Conservation (phyloP, 2,888 invertebrate species). For the Tetropium fuscum region DNA sequence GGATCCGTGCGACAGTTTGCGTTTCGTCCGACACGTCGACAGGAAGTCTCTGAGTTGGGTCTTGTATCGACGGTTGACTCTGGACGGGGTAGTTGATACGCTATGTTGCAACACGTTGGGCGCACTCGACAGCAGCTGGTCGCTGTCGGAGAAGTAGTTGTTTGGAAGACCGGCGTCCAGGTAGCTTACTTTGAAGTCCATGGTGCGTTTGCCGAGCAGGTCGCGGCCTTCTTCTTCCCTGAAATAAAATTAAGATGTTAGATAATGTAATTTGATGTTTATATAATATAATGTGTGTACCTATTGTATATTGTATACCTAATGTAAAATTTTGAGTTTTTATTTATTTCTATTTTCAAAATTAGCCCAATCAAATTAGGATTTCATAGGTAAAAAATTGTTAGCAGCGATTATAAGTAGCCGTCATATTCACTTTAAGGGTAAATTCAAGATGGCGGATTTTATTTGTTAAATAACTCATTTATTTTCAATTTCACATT, state of each 20-base stretch:
- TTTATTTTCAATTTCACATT: too few relatives aligned
- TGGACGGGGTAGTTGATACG: slow-evolving; percentile 70
- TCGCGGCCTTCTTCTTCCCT: slow-evolving; percentile 99
- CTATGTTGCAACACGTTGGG: slow-evolving; percentile 66
- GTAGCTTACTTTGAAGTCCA: slow-evolving; percentile 99
- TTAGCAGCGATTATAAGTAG: too few relatives aligned
- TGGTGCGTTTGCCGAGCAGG: slow-evolving; percentile 95
- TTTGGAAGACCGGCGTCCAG: slow-evolving; percentile 93
- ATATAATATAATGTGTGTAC: too few relatives aligned
- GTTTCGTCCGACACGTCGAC: slow-evolving; percentile 82
- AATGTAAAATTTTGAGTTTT: too few relatives aligned
- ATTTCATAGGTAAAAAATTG: too few relatives aligned
- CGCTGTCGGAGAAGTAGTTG: slow-evolving; percentile 89
- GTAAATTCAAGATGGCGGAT: too few relatives aligned
- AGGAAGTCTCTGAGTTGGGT: slow-evolving; percentile 93
- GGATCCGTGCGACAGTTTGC: slow-evolving; percentile 61
- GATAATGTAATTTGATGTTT: too few relatives aligned
- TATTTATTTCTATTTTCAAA: too few relatives aligned
- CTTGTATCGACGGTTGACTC: slow-evolving; percentile 91
- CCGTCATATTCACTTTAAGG: background rate
- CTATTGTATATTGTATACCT: too few relatives aligned
- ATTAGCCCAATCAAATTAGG: too few relatives aligned
- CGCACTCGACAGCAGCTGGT: slow-evolving; percentile 76
- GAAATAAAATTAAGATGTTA: too few relatives aligned
- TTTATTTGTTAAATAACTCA: too few relatives aligned